A percentile compares a stretch with the other conserved stretches of the same genome.
Evolutionary conservation across 2,888 invertebrate species (phyloP).

Genomic region (Azorinus chamasolen): DNA sequence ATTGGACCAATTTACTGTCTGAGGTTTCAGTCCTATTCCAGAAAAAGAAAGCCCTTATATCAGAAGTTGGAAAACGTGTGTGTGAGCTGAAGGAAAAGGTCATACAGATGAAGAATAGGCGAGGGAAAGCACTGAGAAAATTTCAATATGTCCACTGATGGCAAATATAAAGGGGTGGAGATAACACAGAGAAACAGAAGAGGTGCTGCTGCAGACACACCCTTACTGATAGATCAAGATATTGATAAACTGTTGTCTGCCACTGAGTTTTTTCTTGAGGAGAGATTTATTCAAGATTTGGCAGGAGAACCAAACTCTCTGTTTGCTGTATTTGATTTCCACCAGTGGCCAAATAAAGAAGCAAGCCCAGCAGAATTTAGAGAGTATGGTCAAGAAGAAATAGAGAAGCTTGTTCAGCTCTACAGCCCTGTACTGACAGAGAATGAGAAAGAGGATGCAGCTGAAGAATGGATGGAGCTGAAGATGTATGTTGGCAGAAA

Average conservation of each 20-base stretch:
- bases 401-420: conserved; percentile 15
- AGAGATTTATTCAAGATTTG: conserved; percentile 32
- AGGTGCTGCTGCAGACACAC: neutral
- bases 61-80: conserved; percentile 20
- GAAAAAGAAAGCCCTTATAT: conserved; percentile 26
- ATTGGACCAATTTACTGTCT: conserved; percentile 25
- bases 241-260: conserved; percentile 16
- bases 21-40: conserved; percentile 31
- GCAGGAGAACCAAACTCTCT: conserved; percentile 27
- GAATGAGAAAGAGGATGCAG: conserved; percentile 3
- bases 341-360: conserved; percentile 22
- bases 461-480: conserved; percentile 3
- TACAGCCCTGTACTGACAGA: conserved; percentile 9
- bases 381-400: conserved; percentile 25
- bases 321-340: conserved; percentile 24
- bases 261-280: conserved; percentile 25
- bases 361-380: conserved; percentile 3
- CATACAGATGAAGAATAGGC: conserved; percentile 7
- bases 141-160: neutral
- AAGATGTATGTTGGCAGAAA: conserved; percentile 1
- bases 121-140: conserved; percentile 6
- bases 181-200: conserved; percentile 3
- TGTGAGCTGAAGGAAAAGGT: conserved; percentile 19
- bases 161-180: conserved; percentile 9
- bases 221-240: neutral